Percentiles rank a stretch among this genome's conserved stretches.
phyloP scores from a whole-genome alignment of 1,140 invertebrate species.

The Trichonephila inaurata region DNA sequence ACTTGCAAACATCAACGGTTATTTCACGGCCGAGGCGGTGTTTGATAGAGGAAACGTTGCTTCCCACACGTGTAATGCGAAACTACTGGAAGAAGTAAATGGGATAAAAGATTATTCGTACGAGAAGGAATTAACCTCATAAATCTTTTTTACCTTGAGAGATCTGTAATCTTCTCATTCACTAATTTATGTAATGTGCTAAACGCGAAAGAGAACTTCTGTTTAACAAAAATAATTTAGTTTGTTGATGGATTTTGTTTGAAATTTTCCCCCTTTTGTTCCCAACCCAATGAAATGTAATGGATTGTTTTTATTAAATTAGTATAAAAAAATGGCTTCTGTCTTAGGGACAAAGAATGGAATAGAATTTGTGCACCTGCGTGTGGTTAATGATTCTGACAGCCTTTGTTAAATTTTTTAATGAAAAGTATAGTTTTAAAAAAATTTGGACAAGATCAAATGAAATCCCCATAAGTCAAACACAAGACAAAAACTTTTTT shows the following conservation, averaged over 20 bases:
- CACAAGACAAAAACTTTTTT: no score
- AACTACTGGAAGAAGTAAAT: not conserved
- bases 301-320: not conserved
- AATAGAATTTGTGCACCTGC: not conserved
- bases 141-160: not conserved
- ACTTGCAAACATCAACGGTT: constrained; percentile 67
- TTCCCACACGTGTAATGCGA: not conserved
- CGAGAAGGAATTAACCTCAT: constrained; percentile 52
- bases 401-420: no score
- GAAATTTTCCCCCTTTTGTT: not conserved
- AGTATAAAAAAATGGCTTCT: not conserved
- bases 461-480: no score
- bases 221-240: constrained; percentile 2
- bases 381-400: no score
- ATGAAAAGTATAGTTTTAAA: no score
- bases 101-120: not conserved
- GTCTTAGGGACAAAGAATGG: not conserved
- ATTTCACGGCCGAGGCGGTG: constrained; percentile 30
- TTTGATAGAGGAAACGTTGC: not conserved
- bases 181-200: constrained; percentile 18
- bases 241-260: constrained; percentile 4
- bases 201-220: not conserved
- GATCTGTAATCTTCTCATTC: constrained; percentile 18
- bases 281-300: not conserved
- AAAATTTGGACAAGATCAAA: no score